Evolutionary conservation across 2,797 vertebrate species (phyloP).

Genomic region (Zalophus californianus): DNA sequence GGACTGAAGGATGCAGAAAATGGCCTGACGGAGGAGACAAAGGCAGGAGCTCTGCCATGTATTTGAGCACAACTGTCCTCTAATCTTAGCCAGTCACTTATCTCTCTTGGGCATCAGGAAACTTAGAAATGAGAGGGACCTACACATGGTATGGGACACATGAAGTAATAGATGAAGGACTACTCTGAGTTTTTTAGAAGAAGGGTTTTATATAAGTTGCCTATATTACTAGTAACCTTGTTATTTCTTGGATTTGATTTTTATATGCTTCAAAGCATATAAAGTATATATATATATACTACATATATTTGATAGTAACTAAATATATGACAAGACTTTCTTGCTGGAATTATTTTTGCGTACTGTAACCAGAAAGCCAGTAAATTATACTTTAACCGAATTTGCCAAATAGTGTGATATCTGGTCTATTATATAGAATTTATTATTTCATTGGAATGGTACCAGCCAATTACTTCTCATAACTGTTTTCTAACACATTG

Average conservation of each 20-base stretch:
- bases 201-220: background rate
- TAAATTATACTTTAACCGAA: background rate
- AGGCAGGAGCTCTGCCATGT: background rate
- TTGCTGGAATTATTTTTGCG: slow-evolving; percentile 5
- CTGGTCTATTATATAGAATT: background rate
- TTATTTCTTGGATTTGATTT: slow-evolving; percentile 51
- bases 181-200: slow-evolving; percentile 12
- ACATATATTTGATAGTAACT: too few relatives aligned
- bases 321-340: background rate
- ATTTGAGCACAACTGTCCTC: background rate
- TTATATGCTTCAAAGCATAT: slow-evolving; percentile 15
- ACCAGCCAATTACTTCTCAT: background rate
- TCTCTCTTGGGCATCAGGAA: background rate
- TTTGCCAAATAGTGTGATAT: slow-evolving; percentile 8
- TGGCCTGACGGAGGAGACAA: background rate
- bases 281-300: too few relatives aligned
- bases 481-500: background rate
- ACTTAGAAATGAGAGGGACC: background rate
- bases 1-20: background rate
- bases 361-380: background rate
- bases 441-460: background rate
- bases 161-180: background rate
- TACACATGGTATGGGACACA: background rate
- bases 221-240: background rate
- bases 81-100: background rate